A percentile compares a stretch with the other conserved stretches of the same genome.
phyloP scores from a whole-genome alignment of 2,888 invertebrate genomes.

The Phlogophora meticulosa region DNA sequence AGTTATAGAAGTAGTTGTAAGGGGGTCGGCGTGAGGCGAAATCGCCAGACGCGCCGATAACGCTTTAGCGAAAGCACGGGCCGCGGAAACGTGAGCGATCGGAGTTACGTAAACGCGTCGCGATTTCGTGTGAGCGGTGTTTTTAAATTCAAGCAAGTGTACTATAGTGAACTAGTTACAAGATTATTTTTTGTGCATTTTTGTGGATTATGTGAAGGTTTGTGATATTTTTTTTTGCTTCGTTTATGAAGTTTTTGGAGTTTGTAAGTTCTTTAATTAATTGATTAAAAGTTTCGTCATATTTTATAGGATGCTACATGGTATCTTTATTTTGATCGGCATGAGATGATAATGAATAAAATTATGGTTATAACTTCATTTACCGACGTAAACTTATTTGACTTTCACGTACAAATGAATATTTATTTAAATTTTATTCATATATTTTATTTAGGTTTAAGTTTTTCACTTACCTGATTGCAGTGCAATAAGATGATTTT shows the following conservation, averaged over 20 bases:
- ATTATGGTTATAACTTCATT: slow-evolving; percentile 69
- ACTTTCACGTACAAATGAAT: slow-evolving; percentile 62
- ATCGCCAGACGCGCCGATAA: slow-evolving; percentile 84
- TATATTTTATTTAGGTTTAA: neutral
- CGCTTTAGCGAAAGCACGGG: slow-evolving; percentile 85
- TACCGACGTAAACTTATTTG: slow-evolving; percentile 62
- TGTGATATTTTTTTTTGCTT: slow-evolving; percentile 60
- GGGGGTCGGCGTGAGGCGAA: slow-evolving; percentile 73
- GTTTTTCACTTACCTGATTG: neutral
- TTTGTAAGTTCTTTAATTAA: slow-evolving; percentile 45
- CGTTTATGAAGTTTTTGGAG: slow-evolving; percentile 22
- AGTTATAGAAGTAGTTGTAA: slow-evolving; percentile 79
- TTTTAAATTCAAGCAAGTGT: slow-evolving; percentile 58
- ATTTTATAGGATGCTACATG: slow-evolving; percentile 56
- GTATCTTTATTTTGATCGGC: slow-evolving; percentile 45
- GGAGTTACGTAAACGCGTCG: slow-evolving; percentile 76
- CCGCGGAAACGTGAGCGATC: slow-evolving; percentile 65
- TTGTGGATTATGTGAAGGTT: slow-evolving; percentile 76
- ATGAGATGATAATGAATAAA: slow-evolving; percentile 68
- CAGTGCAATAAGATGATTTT: neutral
- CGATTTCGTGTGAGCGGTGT: slow-evolving; percentile 57
- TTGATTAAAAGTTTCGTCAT: slow-evolving; percentile 28
- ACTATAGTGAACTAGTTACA: slow-evolving; percentile 65
- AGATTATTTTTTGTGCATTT: slow-evolving; percentile 66
- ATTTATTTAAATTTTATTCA: neutral